Percentiles rank a stretch among this genome's conserved stretches.
phyloP scores from a whole-genome alignment of 2,113 vertebrate species.

The Lepus timidus region DNA sequence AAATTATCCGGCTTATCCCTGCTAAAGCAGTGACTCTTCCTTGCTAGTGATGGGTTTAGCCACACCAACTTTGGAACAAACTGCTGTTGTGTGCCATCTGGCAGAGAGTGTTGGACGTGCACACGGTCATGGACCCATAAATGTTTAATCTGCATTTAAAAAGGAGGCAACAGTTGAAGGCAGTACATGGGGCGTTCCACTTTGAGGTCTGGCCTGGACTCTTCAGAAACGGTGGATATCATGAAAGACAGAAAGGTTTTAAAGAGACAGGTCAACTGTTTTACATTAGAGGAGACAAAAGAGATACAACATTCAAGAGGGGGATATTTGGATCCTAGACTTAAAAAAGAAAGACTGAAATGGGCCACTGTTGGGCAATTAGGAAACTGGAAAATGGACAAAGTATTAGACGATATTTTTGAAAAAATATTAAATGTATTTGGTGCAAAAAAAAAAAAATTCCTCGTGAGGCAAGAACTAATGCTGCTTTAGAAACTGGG shows the following conservation, averaged over 20 bases:
- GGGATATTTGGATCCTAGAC: background rate
- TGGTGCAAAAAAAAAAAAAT: background rate
- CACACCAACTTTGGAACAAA: background rate
- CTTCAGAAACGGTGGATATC: background rate
- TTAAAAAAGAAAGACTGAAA: background rate
- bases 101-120: background rate
- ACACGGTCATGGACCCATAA: background rate
- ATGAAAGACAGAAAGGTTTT: background rate
- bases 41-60: background rate
- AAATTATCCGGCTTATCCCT: too few species aligned
- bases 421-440: conserved; percentile 2
- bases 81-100: background rate
- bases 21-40: too few species aligned
- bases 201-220: background rate
- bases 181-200: background rate
- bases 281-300: conserved; percentile 10
- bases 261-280: background rate
- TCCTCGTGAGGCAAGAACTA: background rate
- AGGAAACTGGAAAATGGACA: background rate
- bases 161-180: background rate
- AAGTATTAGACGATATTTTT: background rate
- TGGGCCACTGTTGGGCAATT: background rate
- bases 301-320: background rate
- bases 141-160: background rate
- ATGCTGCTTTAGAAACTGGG: background rate